Conservation (phyloP, 2,888 invertebrate genomes). For the Macrosiphum euphorbiae region DNA sequence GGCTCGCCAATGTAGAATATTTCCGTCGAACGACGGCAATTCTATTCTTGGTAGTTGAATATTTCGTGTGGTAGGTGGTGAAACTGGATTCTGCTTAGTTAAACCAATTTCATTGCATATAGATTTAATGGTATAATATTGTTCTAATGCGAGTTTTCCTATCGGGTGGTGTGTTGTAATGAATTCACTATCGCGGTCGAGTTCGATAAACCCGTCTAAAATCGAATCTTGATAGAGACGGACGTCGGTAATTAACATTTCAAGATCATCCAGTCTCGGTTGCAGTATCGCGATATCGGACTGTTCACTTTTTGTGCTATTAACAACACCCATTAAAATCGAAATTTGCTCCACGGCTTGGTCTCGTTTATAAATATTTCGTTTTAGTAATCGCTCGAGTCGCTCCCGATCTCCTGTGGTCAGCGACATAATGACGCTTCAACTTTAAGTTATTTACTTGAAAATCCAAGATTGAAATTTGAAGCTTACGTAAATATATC, state of each 20-base stretch:
- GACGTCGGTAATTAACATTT: not conserved
- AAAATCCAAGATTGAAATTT: no score
- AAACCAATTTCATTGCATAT: not conserved
- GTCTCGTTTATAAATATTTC: not conserved
- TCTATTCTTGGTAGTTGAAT: constrained; percentile 20
- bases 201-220: not conserved
- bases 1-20: not conserved
- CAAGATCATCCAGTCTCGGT: not conserved
- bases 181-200: no score
- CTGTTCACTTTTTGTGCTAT: not conserved
- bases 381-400: not conserved
- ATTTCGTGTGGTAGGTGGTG: not conserved
- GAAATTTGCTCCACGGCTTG: not conserved
- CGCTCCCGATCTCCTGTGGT: not conserved
- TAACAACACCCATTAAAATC: not conserved
- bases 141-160: not conserved
- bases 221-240: not conserved
- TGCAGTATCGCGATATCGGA: not conserved
- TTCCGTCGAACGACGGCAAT: constrained; percentile 11
- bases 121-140: not conserved
- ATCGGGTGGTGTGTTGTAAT: not conserved
- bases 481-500: no score
- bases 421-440: not conserved
- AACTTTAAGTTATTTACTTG: not conserved
- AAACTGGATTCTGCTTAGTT: not conserved